phyloP scores from a whole-genome alignment of 2,113 vertebrate genomes.

The Atrichornis clamosus region DNA sequence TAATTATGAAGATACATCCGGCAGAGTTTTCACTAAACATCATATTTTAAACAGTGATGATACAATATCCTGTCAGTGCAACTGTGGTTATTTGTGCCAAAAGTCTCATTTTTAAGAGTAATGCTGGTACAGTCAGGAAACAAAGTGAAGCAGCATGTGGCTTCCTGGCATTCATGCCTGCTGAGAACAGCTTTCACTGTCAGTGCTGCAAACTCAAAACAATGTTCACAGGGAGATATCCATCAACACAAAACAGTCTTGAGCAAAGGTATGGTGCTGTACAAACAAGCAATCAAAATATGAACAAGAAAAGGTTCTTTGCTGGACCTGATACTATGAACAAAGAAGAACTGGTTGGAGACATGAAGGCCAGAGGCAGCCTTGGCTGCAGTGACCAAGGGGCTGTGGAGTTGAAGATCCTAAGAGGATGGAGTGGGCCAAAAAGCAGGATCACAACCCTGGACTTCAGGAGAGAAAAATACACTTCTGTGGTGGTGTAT shows the following conservation, averaged over 20 bases:
- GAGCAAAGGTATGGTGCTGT: not conserved
- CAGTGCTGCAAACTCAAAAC: not conserved
- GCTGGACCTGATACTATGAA: not conserved
- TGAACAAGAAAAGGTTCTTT: not conserved
- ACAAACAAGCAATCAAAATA: not conserved
- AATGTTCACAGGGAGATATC: not conserved
- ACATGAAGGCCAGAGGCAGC: fast-evolving
- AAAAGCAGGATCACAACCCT: not conserved
- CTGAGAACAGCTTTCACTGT: conserved; percentile 11
- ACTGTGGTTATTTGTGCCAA: not conserved
- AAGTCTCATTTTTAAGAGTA: conserved; percentile 14
- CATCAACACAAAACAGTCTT: fast-evolving
- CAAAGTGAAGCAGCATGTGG: not conserved
- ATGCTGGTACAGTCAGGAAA: not conserved
- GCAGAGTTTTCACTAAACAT: conserved; percentile 2
- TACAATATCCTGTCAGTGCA: not conserved
- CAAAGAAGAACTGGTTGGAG: not conserved
- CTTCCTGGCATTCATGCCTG: not conserved
- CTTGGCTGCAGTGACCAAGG: not conserved
- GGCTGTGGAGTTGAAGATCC: not conserved
- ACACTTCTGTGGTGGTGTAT: not conserved
- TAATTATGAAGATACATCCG: not conserved
- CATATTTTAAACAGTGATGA: not conserved
- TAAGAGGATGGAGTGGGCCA: not conserved
- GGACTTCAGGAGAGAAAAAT: not conserved